Base-by-base conservation (phyloP, 2,888 invertebrate genomes). In the Aphidius colemani region DNA sequence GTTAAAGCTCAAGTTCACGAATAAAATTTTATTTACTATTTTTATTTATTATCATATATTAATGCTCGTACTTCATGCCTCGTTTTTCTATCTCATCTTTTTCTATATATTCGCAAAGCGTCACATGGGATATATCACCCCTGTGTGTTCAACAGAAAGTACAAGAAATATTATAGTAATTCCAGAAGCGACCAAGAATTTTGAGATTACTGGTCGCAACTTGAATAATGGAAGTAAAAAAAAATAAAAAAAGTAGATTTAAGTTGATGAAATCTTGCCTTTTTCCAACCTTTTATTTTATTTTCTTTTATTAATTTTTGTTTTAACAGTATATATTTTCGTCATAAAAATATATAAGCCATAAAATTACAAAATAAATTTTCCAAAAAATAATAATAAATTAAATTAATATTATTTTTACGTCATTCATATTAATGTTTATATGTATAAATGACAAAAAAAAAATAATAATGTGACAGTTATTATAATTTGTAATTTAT, bases 71-170 rank as follows among this genome's bases (percentile, higher is more conserved):
- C 40, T 11, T 53, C 50, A 18, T 53, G 59, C 57, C 58, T 43
- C 56, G 48, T 59, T 30, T 30, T 30, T 30, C 30, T 30, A 30
- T 30, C 30, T 30, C 5, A 30, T 64, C 13, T 53, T 9, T 9
- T 50, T 30, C 39, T 43, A 60, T 65, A 69, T 74, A 75, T 74
- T 76, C 65, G 65, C 66, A 63, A 30, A 61, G 59, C 67, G 69
- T 72, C 68, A 69, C 57, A 61, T 58, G 67, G 59, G 59, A 69
- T 67, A 68, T 70, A 67, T 69, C 61, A 60, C 66, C 60, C 53
- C 62, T 61, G 65, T 65, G 61, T 61, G 45, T 61, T 43, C 51
- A 30, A 30, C 30, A 30, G 0, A 30, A 30, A 55, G 58, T 57
- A 43, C 57, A 56, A 68, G 69, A 71, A 70, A 69, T 70, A 68